Evolutionary conservation across 2,888 invertebrate species (phyloP).

Genomic region (Limnephilus lunatus): DNA sequence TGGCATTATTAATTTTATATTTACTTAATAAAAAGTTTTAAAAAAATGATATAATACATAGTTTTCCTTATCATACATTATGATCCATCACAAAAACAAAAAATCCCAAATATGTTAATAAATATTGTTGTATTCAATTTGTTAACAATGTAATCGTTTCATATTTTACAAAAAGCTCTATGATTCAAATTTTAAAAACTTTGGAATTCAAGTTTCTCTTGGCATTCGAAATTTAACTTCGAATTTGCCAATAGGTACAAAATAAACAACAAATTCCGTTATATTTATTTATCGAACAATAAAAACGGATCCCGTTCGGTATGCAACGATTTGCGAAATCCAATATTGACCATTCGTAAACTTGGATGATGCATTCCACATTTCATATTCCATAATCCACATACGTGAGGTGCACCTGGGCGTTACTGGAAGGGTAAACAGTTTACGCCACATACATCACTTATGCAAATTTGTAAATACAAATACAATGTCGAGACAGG

Average conservation of each 20-base stretch:
- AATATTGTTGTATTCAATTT: too few species aligned
- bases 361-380: conserved; percentile 9
- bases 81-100: too few species aligned
- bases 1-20: too few species aligned
- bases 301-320: not conserved
- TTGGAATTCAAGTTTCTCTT: not conserved
- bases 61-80: too few species aligned
- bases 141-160: too few species aligned
- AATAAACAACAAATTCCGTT: not conserved
- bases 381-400: not conserved
- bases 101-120: too few species aligned
- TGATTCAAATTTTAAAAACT: not conserved
- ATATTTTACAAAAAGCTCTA: not conserved
- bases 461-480: not conserved
- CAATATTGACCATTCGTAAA: conserved; percentile 21
- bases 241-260: not conserved
- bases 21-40: too few species aligned
- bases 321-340: not conserved
- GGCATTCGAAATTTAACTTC: not conserved
- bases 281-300: not conserved
- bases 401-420: conserved; percentile 3
- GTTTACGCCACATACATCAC: not conserved
- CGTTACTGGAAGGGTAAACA: conserved; percentile 9
- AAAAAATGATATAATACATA: too few species aligned
- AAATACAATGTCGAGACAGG: not conserved